Base-by-base conservation (phyloP, 2,113 vertebrate genomes). In the Megaleporinus macrocephalus region DNA sequence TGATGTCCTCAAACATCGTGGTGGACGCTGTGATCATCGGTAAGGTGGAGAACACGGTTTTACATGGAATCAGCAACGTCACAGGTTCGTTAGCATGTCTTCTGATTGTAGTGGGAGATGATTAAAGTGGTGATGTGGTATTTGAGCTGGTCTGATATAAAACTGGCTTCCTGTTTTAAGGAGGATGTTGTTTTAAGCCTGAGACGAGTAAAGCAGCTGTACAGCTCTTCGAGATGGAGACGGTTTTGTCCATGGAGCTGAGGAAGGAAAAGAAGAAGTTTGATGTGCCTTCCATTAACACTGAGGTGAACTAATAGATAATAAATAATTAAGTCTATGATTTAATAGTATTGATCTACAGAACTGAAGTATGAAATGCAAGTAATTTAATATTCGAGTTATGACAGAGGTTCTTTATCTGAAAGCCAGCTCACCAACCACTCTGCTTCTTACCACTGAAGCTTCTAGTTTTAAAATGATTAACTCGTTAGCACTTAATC, bases 121-220 rank as follows among this genome's bases (percentile, higher is more conserved):
- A n/a, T n/a, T 5, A 16, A 33, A 36, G 22, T 51, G 30, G 22
- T 10, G 14, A 14, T 53, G 24, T 33, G 9, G 22, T 9, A 22
- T 4, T 1, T 47, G 5, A 13, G 6, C 36, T 12, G 30, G 27
- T 5, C 63, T 30, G 36, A 27, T 65, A 27, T 2, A 22, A n/a
- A n/a, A 12, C 13, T 70, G 6, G 53, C 29, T 22, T 20, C 4
- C 0, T 62, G 7, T 70, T 47, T 87, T 10, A 71, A 92, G 90
- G 90, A 16, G 91, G 91, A 2, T 92, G 89, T 73, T 92, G 91
- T 83, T 92, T 92, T 85, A 92, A 91, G 70, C 91, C 91, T 74
- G 20, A 80, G 11, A 89, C 89, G 7, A 79, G 74, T 69, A 90
- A 84, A 87, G 87, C 86, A 0, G 90, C 90, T 68, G 63, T 92